Base-by-base conservation (phyloP, 2,888 invertebrate species). In the Hyalella azteca region DNA sequence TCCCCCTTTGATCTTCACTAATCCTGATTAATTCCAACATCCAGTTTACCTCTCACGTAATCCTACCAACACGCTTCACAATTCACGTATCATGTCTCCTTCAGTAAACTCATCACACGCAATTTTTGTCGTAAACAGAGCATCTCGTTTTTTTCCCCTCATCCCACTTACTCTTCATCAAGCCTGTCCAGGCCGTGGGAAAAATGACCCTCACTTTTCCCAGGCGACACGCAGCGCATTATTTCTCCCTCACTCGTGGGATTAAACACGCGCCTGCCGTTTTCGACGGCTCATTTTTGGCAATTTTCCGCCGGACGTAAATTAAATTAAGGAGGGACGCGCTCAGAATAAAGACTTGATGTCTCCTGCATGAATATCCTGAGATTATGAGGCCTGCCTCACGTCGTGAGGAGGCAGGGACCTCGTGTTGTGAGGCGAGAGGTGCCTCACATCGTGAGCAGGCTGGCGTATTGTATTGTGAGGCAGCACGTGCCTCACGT, bases 151-250 rank as follows among this genome's bases (percentile, higher is more conserved):
- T 45, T 45, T 66, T 66, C 36, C 66, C 66, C 66, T 36, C 36
- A 39, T n/a, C 29, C 66, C 66, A 66, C 66, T 66, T 66, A 66
- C 66, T 66, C 66, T 66, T 66, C 66, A 66, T 66, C 66, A 66
- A 66, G 36, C 36, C 66, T 66, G 66, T 66, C 66, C 36, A 66
- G 66, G 66, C 36, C 66, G 66, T 66, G 66, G 66, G 66, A 66
- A 66, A 66, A 66, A 66, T 66, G 66, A 66, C 66, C 66, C 39
- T 66, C 66, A 66, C 36, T 66, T 66, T 66, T 66, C 39, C 66
- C 66, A 29, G 36, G 66, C 36, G 66, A 66, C 66, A 66, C 66
- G 66, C 36, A 39, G 36, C 4, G 66, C 66, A 66, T 66, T 66
- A 66, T 66, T 66, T 66, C 66, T 66, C 66, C 36, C 32, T 66